phyloP scores from a whole-genome alignment of 2,113 vertebrate species.

The Stigmatopora argus region DNA sequence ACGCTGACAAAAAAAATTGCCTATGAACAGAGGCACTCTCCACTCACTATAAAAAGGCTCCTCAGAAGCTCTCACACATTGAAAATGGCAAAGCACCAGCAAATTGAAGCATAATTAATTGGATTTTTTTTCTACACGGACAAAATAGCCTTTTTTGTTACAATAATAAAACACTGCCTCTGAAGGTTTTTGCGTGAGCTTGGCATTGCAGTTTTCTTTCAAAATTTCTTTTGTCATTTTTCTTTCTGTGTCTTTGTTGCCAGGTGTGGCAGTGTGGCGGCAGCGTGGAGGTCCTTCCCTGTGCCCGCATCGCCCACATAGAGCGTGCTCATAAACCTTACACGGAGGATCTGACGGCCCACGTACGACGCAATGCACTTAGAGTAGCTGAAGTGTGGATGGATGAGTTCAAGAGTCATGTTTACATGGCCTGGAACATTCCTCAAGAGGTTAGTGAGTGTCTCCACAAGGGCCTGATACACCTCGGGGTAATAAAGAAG shows the following conservation, averaged over 20 bases:
- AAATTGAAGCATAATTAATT: conserved; percentile 1
- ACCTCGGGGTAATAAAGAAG: background rate
- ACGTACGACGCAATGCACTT: conserved; percentile 89
- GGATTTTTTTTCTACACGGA: background rate
- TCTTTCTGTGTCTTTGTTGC: conserved; percentile 12
- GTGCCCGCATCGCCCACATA: conserved; percentile 91
- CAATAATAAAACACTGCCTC: background rate
- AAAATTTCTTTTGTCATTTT: background rate
- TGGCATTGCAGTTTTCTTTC: background rate
- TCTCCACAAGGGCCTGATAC: background rate
- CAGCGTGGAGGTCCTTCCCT: conserved; percentile 92
- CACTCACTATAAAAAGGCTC: conserved; percentile 7
- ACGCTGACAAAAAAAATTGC: conserved; percentile 25
- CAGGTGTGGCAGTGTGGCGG: conserved; percentile 98
- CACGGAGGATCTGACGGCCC: conserved; percentile 86
- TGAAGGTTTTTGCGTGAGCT: background rate
- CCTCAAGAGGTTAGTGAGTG: conserved; percentile 82
- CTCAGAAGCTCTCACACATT: conserved; percentile 5
- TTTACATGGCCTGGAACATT: conserved; percentile 99
- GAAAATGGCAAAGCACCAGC: background rate
- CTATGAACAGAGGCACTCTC: background rate
- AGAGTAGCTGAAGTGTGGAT: conserved; percentile 97
- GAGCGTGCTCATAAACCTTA: conserved; percentile 96
- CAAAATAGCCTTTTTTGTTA: conserved; percentile 1
- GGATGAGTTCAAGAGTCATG: conserved; percentile 97